Evolutionary conservation across 2,797 vertebrate genomes (phyloP), one percentile per base, ranked within the genome.

Genomic region (Pelochelys cantorii): DNA sequence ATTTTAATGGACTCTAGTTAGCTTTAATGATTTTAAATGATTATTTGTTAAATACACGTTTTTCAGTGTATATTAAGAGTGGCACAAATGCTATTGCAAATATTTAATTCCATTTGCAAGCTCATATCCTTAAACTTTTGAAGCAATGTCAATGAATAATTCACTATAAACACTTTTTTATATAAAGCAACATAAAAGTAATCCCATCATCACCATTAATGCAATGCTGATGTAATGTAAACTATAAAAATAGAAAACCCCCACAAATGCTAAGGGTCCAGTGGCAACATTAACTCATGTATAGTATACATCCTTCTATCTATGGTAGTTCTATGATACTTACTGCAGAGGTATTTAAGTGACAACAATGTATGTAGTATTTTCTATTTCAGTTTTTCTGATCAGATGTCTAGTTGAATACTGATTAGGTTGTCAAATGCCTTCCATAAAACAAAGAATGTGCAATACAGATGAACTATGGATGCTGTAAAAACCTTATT

Each of bases 261-360:
- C 56, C 42, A 48, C 85, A 11, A 83, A 93, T 86, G 68, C 14
- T 82, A 81, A 86, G 56, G 29, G 62, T 87, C 77, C 86, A 77
- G 42, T 52, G 42, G 42, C 74, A 77, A 52, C 42, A 1, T 77
- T 77, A 77, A 52, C 25, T 52, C 42, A 75, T 48, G 27, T 52
- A 23, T 29, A 52, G 23, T 77, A 52, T 7, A 52, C 7, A 48
- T 1, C 3, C 7, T 3, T 5, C 1, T 3, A 27, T 2, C 68
- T 56, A 2, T 5, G 1, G 8, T 83, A 94, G 90, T 4, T 17
- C 11, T 11, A 85, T 79, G 25, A 77, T 80, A 81, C 37, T 55
- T 79, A 53, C 52, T 80, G 68, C 42, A 8, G 52, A 60, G 5
- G 5, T 68, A 29, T 80, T 92, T 85, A 84, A 31, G 25, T 68